A percentile compares a stretch with the other conserved stretches of the same genome.
phyloP scores from a whole-genome alignment of 2,888 invertebrate genomes.

The Gastrophysa polygoni region DNA sequence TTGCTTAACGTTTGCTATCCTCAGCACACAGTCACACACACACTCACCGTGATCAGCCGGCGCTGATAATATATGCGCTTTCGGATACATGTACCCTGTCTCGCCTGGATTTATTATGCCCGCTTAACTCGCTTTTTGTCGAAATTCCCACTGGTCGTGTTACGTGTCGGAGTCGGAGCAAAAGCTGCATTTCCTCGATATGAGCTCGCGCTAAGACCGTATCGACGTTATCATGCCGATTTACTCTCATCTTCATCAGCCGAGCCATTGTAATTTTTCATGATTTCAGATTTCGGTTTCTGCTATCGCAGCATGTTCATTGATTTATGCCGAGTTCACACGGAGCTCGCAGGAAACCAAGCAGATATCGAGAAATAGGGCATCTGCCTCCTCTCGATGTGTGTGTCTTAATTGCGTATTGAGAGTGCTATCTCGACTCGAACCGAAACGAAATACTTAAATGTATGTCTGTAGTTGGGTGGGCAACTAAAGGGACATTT shows the following conservation, averaged over 20 bases:
- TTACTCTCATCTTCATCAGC: constrained; percentile 36
- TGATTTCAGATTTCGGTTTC: constrained; percentile 17
- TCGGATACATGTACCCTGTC: constrained; percentile 52
- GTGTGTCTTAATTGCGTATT: not conserved
- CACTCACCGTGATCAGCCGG: constrained; percentile 31
- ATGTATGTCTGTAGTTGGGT: too few relatives aligned
- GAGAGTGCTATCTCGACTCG: not conserved
- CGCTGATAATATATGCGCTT: constrained; percentile 49
- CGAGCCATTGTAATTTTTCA: constrained; percentile 30
- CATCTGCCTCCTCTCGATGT: not conserved
- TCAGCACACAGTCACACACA: constrained; percentile 24
- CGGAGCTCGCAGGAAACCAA: not conserved
- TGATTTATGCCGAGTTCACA: constrained; percentile 14
- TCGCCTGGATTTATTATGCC: constrained; percentile 48
- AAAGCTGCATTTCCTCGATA: constrained; percentile 43
- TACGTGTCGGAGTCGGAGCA: constrained; percentile 43
- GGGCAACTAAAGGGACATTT: too few relatives aligned
- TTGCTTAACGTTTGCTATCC: constrained; percentile 5
- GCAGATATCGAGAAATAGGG: not conserved
- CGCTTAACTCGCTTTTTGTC: constrained; percentile 50
- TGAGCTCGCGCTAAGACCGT: constrained; percentile 32
- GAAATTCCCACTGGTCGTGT: constrained; percentile 49
- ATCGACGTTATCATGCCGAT: constrained; percentile 35
- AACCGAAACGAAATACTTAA: not conserved
- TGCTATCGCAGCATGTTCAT: constrained; percentile 19